A percentile compares a stretch with the other conserved stretches of the same genome.
phyloP scores from a whole-genome alignment of 2,888 invertebrate species.

The Pterobdella sp. region DNA sequence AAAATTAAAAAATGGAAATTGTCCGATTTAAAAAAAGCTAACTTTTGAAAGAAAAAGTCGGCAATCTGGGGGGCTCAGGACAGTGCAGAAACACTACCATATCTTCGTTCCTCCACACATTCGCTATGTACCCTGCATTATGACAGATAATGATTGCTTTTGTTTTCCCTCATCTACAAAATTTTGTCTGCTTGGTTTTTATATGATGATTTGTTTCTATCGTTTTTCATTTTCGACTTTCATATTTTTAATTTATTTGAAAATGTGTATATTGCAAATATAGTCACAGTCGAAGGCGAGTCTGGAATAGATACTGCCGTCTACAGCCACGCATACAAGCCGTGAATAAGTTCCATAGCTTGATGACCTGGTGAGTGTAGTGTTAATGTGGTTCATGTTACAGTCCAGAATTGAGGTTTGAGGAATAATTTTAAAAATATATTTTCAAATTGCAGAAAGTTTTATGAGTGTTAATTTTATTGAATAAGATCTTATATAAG shows the following conservation, averaged over 20 bases:
- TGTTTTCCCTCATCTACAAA: neutral
- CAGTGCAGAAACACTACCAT: constrained; percentile 36
- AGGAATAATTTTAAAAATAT: no score
- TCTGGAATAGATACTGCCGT: constrained; percentile 35
- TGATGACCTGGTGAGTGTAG: constrained; percentile 27
- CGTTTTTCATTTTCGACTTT: neutral
- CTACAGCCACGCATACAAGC: constrained; percentile 35
- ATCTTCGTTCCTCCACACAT: constrained; percentile 36
- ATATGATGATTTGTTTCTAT: neutral
- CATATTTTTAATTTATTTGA: neutral
- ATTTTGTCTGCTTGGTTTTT: neutral
- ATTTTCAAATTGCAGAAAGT: no score
- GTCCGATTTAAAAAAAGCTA: constrained; percentile 6
- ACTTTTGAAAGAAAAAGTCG: constrained; percentile 37
- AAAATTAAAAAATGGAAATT: neutral
- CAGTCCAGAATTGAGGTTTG: no score
- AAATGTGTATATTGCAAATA: no score
- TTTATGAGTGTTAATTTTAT: no score
- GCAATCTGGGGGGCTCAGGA: constrained; percentile 36
- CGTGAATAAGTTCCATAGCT: constrained; percentile 33
- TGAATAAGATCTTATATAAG: no score
- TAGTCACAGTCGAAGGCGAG: constrained; percentile 37
- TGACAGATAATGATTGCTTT: neutral
- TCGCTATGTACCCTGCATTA: constrained; percentile 34
- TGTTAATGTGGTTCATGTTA: no score